These are phyloP conservation scores for Corythucha ciliata DNA, from an alignment of 2,888 invertebrate genomes.

Conservation along the genomic window DNA sequence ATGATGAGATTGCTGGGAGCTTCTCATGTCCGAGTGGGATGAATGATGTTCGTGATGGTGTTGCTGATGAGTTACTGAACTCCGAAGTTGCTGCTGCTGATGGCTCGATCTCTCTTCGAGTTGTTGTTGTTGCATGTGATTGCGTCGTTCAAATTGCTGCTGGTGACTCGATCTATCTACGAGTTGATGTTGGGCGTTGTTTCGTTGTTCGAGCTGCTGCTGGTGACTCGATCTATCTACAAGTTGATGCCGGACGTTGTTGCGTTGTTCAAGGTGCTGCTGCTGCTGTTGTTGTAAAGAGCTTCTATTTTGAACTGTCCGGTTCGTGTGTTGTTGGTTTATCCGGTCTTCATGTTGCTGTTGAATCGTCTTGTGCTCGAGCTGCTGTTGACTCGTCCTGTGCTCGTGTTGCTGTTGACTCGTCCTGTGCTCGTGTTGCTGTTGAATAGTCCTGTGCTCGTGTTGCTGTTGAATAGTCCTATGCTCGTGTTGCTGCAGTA, in stretches of 20 bases:
- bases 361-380: too few species aligned
- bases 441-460: background rate
- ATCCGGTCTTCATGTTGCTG: too few species aligned
- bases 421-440: background rate
- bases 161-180: slow-evolving; percentile 1
- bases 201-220: background rate
- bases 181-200: background rate
- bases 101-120: background rate
- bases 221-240: slow-evolving; percentile 1
- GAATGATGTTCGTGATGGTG: slow-evolving; percentile 28
- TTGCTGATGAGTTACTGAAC: background rate
- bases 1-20: slow-evolving; percentile 34
- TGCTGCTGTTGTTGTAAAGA: too few species aligned
- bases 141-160: background rate
- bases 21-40: slow-evolving; percentile 41
- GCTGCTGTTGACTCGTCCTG: slow-evolving; percentile 2
- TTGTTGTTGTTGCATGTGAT: background rate
- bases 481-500: too few species aligned
- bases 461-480: too few species aligned
- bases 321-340: too few species aligned
- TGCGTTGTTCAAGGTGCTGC: background rate
- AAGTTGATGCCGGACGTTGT: background rate
- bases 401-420: slow-evolving; percentile 6
- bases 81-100: slow-evolving; percentile 6
- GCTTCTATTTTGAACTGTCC: too few species aligned